Evolutionary conservation across 2,113 vertebrate species (phyloP).

Genomic region (Lucifuga dentata): DNA sequence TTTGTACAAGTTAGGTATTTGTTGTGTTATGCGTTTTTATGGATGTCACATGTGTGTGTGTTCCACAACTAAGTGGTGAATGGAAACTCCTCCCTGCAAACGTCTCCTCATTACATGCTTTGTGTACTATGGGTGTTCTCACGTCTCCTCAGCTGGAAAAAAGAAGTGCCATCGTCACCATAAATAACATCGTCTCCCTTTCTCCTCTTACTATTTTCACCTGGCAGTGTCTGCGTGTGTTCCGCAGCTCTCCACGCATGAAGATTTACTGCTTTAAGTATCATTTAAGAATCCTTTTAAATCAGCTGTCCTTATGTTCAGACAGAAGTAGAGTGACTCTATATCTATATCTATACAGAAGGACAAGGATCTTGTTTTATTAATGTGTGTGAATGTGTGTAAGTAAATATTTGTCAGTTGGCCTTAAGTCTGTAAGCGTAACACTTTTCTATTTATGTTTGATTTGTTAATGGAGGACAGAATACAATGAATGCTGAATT

Average conservation of each 20-base stretch:
- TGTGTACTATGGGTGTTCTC: slow-evolving; percentile 44
- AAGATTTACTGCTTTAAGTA: slow-evolving; percentile 67
- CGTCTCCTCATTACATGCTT: slow-evolving; percentile 60
- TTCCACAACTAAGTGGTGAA: slow-evolving; percentile 65
- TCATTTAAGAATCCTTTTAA: slow-evolving; percentile 71
- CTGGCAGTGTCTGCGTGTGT: slow-evolving; percentile 39
- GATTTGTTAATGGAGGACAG: no score
- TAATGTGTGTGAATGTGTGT: slow-evolving; percentile 9
- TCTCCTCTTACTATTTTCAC: slow-evolving; percentile 36
- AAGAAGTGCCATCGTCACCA: slow-evolving; percentile 60
- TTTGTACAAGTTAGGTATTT: neutral
- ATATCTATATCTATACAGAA: slow-evolving; percentile 12
- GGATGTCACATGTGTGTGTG: slow-evolving; percentile 24
- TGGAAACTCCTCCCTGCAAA: slow-evolving; percentile 60
- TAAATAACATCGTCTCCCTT: slow-evolving; percentile 64
- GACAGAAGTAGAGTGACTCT: slow-evolving; percentile 37
- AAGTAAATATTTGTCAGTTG: slow-evolving; percentile 17
- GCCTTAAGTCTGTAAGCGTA: neutral
- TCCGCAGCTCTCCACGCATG: slow-evolving; percentile 30
- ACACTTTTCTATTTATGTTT: no score
- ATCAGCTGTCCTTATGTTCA: slow-evolving; percentile 61
- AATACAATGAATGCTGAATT: slow-evolving; percentile 3
- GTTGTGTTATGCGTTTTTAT: neutral
- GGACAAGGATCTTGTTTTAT: slow-evolving; percentile 15
- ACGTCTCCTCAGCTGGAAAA: slow-evolving; percentile 55